These are phyloP conservation scores for Augochlora pura DNA, from an alignment of 1,140 invertebrate genomes.

Conservation along the genomic window DNA sequence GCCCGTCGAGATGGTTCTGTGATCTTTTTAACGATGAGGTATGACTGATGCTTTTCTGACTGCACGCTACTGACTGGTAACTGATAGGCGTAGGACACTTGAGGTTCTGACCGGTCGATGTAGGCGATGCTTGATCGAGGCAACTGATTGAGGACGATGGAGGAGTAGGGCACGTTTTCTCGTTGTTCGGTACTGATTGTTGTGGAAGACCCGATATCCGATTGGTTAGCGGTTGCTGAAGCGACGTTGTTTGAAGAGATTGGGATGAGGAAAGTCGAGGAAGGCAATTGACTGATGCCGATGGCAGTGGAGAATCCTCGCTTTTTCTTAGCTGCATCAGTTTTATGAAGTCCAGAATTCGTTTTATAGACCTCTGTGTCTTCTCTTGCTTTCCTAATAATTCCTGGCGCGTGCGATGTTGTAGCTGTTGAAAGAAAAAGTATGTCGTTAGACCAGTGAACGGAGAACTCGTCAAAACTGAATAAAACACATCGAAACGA, in stretches of 20 bases:
- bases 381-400: slow-evolving; percentile 76
- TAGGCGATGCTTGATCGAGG: slow-evolving; percentile 60
- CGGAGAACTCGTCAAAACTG: neutral
- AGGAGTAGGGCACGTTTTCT: slow-evolving; percentile 53
- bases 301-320: slow-evolving; percentile 62
- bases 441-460: neutral
- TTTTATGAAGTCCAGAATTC: slow-evolving; percentile 77
- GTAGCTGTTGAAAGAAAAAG: slow-evolving; percentile 65
- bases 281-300: slow-evolving; percentile 71
- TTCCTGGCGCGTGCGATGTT: slow-evolving; percentile 75
- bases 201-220: slow-evolving; percentile 39
- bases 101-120: slow-evolving; percentile 54
- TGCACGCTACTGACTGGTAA: slow-evolving; percentile 47
- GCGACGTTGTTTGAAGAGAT: slow-evolving; percentile 61
- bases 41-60: slow-evolving; percentile 66
- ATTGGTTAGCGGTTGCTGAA: slow-evolving; percentile 45
- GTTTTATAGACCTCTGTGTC: slow-evolving; percentile 77
- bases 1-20: slow-evolving; percentile 51
- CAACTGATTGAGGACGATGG: slow-evolving; percentile 61
- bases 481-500: slow-evolving; percentile 2
- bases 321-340: slow-evolving; percentile 70
- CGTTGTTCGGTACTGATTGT: slow-evolving; percentile 53
- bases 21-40: slow-evolving; percentile 73
- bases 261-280: slow-evolving; percentile 77
- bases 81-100: slow-evolving; percentile 57